Evolutionary conservation across 2,113 vertebrate species (phyloP), one percentile per base, ranked within the genome.

Genomic region (Phainopepla nitens): DNA sequence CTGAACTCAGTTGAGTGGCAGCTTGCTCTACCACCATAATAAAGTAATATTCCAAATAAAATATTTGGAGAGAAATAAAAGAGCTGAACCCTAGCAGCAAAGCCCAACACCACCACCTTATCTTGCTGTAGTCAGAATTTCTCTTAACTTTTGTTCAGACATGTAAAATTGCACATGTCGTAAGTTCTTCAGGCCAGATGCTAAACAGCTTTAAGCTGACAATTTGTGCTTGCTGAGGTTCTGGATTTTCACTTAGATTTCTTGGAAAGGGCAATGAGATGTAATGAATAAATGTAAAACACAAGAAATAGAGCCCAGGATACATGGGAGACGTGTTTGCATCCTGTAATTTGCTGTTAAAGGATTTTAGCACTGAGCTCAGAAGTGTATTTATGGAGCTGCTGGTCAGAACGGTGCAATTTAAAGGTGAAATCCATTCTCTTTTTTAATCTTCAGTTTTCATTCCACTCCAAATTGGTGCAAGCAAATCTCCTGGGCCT

Each of bases 391-490:
- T 94, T 96, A 83, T 90, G 79, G 76, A 86, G 56, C 79, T 93
- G 68, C 68, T 93, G 76, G 90, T 96, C 88, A 90, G 90, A 94
- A 60, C 64, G 51, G 71, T 77, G 72, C 64, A 87, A 73, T 83
- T 90, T 93, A 90, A 95, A 95, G 90, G 88, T 96, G 86, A 95
- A 94, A 84, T 90, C 76, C 3, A 24, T 92, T 88, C 88, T 68
- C 15, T 68, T 60, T 95, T 96, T 83, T 80, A 71, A 94, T 95
- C 90, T 81, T 64, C 76, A 62, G 33, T 95, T 96, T 95, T 96
- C 69, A 71, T 88, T 92, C 71, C n/a, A 39, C n/a, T 92, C n/a
- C 65, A 92, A 17, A 90, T 54, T 47, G 68, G 64, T 77, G 69
- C 71, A 75, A 51, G 79, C 75, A 86, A 85, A 90, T 95, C 93